A percentile compares a stretch with the other conserved stretches of the same genome.
Conservation (phyloP, 2,797 vertebrate species). For the Manis crassicaudata region DNA sequence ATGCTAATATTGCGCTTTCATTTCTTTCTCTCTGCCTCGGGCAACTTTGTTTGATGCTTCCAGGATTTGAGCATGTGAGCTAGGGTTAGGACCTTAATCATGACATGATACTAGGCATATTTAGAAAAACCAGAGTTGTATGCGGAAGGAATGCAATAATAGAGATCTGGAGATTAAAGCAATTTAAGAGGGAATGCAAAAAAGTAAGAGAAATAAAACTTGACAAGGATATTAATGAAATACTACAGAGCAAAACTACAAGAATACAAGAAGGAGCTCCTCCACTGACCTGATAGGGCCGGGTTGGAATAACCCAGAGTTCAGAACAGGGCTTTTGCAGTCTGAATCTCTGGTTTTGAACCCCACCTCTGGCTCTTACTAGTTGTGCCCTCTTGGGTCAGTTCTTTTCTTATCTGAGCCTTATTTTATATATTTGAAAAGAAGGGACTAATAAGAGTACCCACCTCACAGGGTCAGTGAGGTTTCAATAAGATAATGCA, state of each 20-base stretch:
- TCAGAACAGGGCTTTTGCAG: neutral
- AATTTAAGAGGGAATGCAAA: constrained; percentile 43
- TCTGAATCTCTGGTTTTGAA: neutral
- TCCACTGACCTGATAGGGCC: neutral
- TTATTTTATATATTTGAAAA: neutral
- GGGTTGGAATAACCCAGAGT: neutral
- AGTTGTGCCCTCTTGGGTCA: neutral
- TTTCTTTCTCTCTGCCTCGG: constrained; percentile 40
- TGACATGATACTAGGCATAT: constrained; percentile 40
- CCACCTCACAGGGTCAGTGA: neutral
- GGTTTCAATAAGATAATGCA: neutral
- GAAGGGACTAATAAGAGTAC: neutral
- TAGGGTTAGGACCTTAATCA: constrained; percentile 64
- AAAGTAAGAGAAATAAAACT: constrained; percentile 53
- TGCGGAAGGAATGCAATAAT: constrained; percentile 47
- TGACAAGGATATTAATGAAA: constrained; percentile 27
- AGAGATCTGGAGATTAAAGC: constrained; percentile 71
- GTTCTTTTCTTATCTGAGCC: neutral
- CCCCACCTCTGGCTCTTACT: neutral
- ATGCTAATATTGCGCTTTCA: constrained; percentile 7
- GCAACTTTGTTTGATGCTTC: constrained; percentile 54
- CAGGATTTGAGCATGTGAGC: neutral
- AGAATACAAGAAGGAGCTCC: neutral
- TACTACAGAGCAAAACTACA: neutral
- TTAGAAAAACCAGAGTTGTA: constrained; percentile 60